phyloP scores from a whole-genome alignment of 2,113 vertebrate genomes.

The Odocoileus virginianus region DNA sequence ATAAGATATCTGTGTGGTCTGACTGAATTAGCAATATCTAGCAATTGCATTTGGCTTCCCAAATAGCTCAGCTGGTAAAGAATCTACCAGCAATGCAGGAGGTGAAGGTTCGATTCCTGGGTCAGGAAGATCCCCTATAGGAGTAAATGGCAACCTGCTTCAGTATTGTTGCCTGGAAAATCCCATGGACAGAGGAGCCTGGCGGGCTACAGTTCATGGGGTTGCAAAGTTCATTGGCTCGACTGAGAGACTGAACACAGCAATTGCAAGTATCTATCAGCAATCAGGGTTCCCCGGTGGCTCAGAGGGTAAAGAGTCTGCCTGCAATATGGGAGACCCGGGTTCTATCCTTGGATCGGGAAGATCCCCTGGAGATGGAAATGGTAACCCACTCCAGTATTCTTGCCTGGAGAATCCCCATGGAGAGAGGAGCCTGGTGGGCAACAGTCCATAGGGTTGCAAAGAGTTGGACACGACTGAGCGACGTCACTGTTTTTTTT shows the following conservation, averaged over 20 bases:
- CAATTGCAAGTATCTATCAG: background rate
- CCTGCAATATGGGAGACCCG: background rate
- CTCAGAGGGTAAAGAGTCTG: background rate
- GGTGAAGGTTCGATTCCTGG: too few relatives aligned
- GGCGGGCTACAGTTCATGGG: too few relatives aligned
- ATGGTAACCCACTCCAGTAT: background rate
- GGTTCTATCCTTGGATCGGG: rapidly evolving
- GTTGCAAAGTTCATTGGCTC: too few relatives aligned
- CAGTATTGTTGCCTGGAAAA: too few relatives aligned
- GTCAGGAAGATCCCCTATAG: too few relatives aligned
- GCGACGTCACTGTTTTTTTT: background rate
- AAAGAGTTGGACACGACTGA: background rate
- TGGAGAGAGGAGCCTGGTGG: background rate
- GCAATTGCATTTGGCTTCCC: background rate
- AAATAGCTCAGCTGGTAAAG: too few relatives aligned
- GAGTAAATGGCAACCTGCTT: too few relatives aligned
- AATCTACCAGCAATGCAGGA: too few relatives aligned
- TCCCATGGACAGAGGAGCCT: too few relatives aligned
- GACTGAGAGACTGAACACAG: background rate
- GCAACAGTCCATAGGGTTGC: background rate
- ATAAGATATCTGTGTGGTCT: background rate
- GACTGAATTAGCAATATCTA: background rate
- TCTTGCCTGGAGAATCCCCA: background rate
- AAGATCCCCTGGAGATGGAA: background rate
- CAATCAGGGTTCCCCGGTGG: background rate